These are phyloP conservation scores for Elysia crispata DNA, from an alignment of 2,888 invertebrate genomes.

Conservation along the genomic window DNA sequence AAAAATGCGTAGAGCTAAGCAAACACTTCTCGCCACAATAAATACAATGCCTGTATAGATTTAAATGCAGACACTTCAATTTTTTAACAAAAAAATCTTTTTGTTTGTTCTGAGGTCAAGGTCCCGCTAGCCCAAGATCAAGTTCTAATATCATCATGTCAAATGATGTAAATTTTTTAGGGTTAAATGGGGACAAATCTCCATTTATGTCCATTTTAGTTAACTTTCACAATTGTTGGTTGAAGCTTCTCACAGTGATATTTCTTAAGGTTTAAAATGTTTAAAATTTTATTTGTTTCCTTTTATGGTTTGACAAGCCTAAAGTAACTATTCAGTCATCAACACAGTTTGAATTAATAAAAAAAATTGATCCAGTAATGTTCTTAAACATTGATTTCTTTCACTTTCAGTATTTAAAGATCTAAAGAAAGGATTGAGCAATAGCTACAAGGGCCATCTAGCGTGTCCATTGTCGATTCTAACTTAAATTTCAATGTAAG, in stretches of 20 bases:
- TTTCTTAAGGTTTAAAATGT: too few species aligned
- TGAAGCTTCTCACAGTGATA: too few species aligned
- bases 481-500: too few species aligned
- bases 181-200: background rate
- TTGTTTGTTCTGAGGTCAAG: constrained; percentile 16
- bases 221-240: background rate
- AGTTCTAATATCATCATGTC: constrained; percentile 19
- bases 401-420: too few species aligned
- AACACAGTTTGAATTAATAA: too few species aligned
- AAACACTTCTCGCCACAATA: constrained; percentile 14
- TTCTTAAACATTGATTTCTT: too few species aligned
- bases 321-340: constrained; percentile 25
- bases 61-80: constrained; percentile 22
- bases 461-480: too few species aligned
- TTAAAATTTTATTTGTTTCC: constrained; percentile 5
- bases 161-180: background rate
- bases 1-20: constrained; percentile 7
- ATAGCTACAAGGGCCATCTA: too few species aligned
- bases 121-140: constrained; percentile 5
- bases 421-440: too few species aligned
- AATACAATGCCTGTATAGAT: background rate
- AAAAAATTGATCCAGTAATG: background rate
- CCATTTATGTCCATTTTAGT: too few species aligned
- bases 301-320: constrained; percentile 21
- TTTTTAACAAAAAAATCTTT: too few species aligned